Evolutionary conservation across 2,888 invertebrate genomes (phyloP).

Genomic region (Amblyjoppa fuscipennis): DNA sequence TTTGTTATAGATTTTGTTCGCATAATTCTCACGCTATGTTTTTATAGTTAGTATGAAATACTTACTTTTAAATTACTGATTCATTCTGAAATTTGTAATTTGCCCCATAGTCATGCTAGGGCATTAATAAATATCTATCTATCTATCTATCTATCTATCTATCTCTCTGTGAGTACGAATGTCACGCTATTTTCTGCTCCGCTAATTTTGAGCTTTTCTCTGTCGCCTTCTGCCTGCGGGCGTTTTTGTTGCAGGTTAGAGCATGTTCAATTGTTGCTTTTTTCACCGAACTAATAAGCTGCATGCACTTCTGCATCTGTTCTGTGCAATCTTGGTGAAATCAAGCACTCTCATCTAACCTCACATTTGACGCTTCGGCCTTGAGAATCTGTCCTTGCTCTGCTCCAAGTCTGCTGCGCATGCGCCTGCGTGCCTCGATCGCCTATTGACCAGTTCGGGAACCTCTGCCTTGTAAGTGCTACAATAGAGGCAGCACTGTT

Average conservation of each 20-base stretch:
- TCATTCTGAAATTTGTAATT: too few species aligned
- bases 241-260: background rate
- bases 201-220: background rate
- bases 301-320: background rate
- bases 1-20: too few species aligned
- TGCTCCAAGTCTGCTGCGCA: background rate
- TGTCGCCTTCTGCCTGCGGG: background rate
- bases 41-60: too few species aligned
- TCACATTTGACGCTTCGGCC: background rate
- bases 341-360: background rate
- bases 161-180: background rate
- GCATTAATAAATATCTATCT: too few species aligned
- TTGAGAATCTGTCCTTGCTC: background rate
- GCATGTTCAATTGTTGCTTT: background rate
- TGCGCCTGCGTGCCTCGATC: background rate
- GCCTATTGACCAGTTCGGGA: background rate
- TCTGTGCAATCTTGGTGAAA: background rate
- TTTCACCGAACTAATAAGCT: background rate
- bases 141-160: too few species aligned
- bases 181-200: background rate
- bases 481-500: background rate
- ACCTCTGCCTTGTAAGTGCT: background rate
- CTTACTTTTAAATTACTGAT: too few species aligned
- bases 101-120: too few species aligned
- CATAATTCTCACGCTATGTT: too few species aligned